Evolutionary conservation across 64 coral and sea anemone genomes (phyloP), one percentile per base, ranked within the genome.

Genomic region (Catalaphyllia jardinei): DNA sequence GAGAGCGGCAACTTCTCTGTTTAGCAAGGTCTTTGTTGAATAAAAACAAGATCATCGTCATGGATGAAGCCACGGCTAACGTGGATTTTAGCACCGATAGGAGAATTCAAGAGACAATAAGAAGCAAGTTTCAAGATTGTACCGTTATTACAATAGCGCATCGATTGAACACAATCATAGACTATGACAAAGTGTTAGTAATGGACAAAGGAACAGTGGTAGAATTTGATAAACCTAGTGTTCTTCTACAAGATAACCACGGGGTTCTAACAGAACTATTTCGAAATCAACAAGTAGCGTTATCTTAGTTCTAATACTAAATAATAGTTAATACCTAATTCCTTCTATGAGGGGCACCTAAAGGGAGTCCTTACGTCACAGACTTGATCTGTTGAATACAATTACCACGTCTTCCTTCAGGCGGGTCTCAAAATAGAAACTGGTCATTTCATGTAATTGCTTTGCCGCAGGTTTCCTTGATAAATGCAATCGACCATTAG

Each of bases 121-220:
- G 95, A 29, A 94, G 67, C 50, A 97, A 97, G 29, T 97, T 97
- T 87, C 80, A 91, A 82, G 92, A 93, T 52, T 97, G 95, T 71
- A 97, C 95, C 22, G 95, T 97, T 72, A 97, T 97, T 28, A 97
- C 95, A 29, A 97, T 97, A 50, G 95, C 95, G n/a, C 95, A 97
- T 93, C 95, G 95, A 31, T 74, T 97, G 82, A 97, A 97, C 65
- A 96, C 94, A 22, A 96, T 96, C 77, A 74, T 96, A 67, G 94
- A 96, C 27, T 96, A 96, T 71, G 94, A 96, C 29, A 96, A 96
- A 50, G 94, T 96, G n/a, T 75, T 96, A 77, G 94, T 96, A 4
- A 96, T 96, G 94, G 94, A 96, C 46, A 84, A 92, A 60, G 94
- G 94, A 17, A 52, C 88, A 57, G 94, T 91, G 3, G 83, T 96